Evolutionary conservation across 64 coral and sea anemone genomes (phyloP).

Genomic region (Montipora sp.): DNA sequence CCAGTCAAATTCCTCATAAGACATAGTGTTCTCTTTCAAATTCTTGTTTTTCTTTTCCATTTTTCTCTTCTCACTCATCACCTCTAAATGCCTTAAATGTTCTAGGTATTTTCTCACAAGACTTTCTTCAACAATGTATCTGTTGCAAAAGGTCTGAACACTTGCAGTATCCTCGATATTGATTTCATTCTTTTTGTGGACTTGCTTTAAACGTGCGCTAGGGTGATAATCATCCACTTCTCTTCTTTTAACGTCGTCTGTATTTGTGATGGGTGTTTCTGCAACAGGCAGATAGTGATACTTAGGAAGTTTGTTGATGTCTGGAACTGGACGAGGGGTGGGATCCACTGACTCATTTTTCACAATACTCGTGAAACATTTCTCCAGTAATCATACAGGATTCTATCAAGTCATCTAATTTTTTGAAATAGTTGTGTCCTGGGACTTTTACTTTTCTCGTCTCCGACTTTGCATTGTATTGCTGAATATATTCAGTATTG

Average conservation of each 20-base stretch:
- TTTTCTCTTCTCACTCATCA: too few relatives aligned
- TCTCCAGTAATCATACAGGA: constrained; percentile 49
- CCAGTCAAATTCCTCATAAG: constrained; percentile 47
- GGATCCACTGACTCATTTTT: constrained; percentile 25
- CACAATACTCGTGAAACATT: constrained; percentile 41
- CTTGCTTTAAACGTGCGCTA: constrained; percentile 36
- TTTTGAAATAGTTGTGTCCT: constrained; percentile 54
- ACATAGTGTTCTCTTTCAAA: constrained; percentile 3
- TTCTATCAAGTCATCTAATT: constrained; percentile 34
- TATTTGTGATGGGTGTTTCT: constrained; percentile 12
- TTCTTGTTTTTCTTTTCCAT: too few relatives aligned
- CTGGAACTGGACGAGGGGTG: constrained; percentile 47
- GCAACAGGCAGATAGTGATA: too few relatives aligned
- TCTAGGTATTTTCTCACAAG: too few relatives aligned
- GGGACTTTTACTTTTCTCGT: constrained; percentile 39
- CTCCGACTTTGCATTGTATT: constrained; percentile 63
- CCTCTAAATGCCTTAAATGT: too few relatives aligned
- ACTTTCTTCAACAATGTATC: too few relatives aligned
- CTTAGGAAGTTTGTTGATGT: background rate
- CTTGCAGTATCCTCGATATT: constrained; percentile 45
- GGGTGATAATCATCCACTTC: constrained; percentile 57
- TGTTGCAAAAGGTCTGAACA: constrained; percentile 54
- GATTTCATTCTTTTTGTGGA: constrained; percentile 15
- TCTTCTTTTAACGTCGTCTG: constrained; percentile 8
- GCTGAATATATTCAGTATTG: constrained; percentile 26